Evolutionary conservation across 2,888 invertebrate species (phyloP).

Genomic region (Junonia oenone): DNA sequence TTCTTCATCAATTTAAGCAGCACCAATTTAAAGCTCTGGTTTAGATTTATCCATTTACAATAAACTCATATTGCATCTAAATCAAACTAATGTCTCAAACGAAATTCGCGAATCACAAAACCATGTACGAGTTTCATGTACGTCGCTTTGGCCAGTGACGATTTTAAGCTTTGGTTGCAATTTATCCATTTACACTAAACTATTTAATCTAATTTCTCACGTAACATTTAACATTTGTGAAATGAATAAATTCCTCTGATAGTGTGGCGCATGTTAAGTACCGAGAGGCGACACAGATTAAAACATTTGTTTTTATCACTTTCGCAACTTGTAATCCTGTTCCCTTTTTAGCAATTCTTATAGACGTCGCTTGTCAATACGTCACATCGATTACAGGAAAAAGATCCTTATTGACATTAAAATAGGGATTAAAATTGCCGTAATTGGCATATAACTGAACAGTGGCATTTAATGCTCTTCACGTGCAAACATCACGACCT

Average conservation of each 20-base stretch:
- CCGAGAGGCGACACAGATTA: not conserved
- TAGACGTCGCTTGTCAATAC: conserved; percentile 1
- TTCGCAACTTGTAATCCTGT: conserved; percentile 3
- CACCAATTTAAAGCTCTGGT: no score
- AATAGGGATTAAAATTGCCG: not conserved
- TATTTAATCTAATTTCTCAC: not conserved
- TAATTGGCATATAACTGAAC: conserved; percentile 22
- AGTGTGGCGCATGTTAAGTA: not conserved
- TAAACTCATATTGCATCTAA: not conserved
- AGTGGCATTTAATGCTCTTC: conserved; percentile 30
- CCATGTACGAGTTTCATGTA: not conserved
- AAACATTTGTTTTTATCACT: conserved; percentile 1
- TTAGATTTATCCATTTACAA: not conserved
- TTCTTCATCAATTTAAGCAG: no score
- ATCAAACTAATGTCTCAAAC: not conserved
- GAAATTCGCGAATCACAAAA: no score
- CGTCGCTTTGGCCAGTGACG: no score
- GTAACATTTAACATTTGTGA: not conserved
- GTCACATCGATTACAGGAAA: not conserved
- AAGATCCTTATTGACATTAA: not conserved
- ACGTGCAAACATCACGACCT: conserved; percentile 34
- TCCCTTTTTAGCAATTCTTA: conserved; percentile 9
- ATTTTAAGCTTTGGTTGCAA: no score
- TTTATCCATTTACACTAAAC: not conserved
- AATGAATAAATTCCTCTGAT: not conserved